A percentile compares a stretch with the other conserved stretches of the same genome.
These are phyloP conservation scores for Ceratosolen fusciceps DNA, from an alignment of 1,140 invertebrate species.

Conservation along the genomic window DNA sequence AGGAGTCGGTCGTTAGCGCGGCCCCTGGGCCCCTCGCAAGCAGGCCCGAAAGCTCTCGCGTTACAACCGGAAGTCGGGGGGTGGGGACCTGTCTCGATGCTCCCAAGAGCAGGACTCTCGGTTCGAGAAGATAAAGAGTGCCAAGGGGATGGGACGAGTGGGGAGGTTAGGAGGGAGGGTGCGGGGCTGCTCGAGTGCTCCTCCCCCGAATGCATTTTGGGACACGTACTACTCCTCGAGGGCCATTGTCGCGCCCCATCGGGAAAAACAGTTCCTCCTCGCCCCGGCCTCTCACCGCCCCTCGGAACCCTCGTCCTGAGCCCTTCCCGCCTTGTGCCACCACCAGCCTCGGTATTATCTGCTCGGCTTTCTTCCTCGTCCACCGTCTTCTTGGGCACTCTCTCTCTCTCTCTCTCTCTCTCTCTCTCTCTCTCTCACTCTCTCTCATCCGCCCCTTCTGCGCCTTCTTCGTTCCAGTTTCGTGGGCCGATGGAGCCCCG, in stretches of 20 bases:
- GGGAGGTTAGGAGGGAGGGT: conserved; percentile 29
- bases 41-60: conserved; percentile 54
- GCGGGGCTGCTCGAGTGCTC: conserved; percentile 58
- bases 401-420: background rate
- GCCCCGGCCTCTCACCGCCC: no score
- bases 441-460: background rate
- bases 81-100: conserved; percentile 52
- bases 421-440: background rate
- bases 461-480: conserved; percentile 15
- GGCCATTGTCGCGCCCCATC: conserved; percentile 60
- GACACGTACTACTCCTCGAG: conserved; percentile 53
- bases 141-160: background rate
- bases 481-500: background rate
- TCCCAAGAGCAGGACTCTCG: conserved; percentile 20
- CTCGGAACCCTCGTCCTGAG: no score
- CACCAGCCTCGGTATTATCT: conserved; percentile 19
- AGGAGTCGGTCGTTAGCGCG: conserved; percentile 32
- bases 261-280: conserved; percentile 33
- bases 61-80: conserved; percentile 65
- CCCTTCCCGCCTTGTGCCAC: background rate
- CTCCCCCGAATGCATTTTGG: conserved; percentile 53
- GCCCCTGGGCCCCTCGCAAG: background rate
- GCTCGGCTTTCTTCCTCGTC: conserved; percentile 3
- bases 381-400: conserved; percentile 4
- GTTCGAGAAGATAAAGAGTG: conserved; percentile 11